A percentile compares a stretch with the other conserved stretches of the same genome.
Evolutionary conservation across 2,888 invertebrate genomes (phyloP).

Genomic region (Hipparchia semele): DNA sequence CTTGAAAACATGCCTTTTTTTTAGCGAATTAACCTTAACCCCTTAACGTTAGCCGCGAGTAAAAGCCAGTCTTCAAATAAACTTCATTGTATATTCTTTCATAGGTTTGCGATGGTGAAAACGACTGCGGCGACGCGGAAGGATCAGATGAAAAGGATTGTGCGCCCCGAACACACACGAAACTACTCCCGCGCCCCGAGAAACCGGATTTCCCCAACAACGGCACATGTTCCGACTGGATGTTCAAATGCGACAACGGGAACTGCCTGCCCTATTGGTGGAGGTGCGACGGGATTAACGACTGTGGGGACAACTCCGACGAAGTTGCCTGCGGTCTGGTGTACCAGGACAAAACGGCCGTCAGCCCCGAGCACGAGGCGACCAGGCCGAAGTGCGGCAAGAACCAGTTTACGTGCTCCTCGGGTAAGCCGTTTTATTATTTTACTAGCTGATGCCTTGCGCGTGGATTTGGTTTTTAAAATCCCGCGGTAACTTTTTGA

Average conservation of each 20-base stretch:
- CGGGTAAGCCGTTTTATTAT: conserved; percentile 53
- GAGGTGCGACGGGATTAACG: conserved; percentile 90
- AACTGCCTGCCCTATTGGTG: conserved; percentile 91
- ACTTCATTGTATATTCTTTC: not conserved
- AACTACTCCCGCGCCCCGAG: conserved; percentile 56
- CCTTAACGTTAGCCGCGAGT: too few relatives aligned
- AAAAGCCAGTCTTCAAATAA: too few relatives aligned
- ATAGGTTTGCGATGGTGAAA: conserved; percentile 86
- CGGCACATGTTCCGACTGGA: conserved; percentile 87
- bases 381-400: conserved; percentile 60
- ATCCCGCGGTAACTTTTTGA: too few relatives aligned
- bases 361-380: conserved; percentile 51
- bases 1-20: too few relatives aligned
- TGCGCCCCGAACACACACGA: conserved; percentile 60
- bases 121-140: conserved; percentile 86
- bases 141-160: conserved; percentile 89
- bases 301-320: conserved; percentile 90
- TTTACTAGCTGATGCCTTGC: too few relatives aligned
- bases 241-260: conserved; percentile 88
- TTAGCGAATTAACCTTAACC: too few relatives aligned
- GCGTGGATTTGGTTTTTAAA: too few relatives aligned
- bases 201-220: conserved; percentile 55
- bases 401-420: conserved; percentile 73
- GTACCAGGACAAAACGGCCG: conserved; percentile 51
- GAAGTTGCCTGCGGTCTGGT: conserved; percentile 84